Conservation (phyloP, 2,113 vertebrate genomes). For the Pteronura brasiliensis region DNA sequence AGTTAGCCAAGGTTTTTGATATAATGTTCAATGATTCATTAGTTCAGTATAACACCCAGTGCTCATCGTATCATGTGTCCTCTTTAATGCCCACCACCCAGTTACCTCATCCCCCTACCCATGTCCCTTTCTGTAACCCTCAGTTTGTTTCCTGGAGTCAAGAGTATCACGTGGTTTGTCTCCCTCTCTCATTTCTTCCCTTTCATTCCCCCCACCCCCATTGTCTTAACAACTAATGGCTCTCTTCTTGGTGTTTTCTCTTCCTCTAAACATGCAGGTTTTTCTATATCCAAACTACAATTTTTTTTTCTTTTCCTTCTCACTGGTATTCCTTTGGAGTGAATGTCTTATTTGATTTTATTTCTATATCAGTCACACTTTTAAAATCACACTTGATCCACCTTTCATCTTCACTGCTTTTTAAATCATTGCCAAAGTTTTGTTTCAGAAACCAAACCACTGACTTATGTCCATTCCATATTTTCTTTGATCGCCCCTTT, state of each 20-base stretch:
- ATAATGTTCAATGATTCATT: too few species aligned
- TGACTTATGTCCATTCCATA: background rate
- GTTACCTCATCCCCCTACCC: too few species aligned
- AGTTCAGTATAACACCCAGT: too few species aligned
- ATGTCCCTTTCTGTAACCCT: too few species aligned
- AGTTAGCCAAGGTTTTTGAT: too few species aligned
- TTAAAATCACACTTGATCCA: background rate
- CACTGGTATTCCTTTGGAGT: background rate
- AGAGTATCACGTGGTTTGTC: too few species aligned
- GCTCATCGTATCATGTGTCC: too few species aligned
- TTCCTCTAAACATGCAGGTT: background rate
- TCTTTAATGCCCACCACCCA: too few species aligned
- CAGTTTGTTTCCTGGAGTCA: too few species aligned
- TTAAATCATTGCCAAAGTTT: background rate
- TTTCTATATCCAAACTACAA: background rate
- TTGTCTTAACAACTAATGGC: background rate
- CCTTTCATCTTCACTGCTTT: background rate
- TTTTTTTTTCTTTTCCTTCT: background rate
- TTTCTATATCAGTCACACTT: background rate
- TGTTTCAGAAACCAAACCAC: background rate
- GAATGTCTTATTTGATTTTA: background rate
- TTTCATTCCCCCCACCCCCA: too few species aligned
- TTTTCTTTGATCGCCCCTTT: background rate
- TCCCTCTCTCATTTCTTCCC: too few species aligned
- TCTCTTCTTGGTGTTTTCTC: background rate